Conservation (phyloP, 2,888 invertebrate species). For the Cistogaster globosa region DNA sequence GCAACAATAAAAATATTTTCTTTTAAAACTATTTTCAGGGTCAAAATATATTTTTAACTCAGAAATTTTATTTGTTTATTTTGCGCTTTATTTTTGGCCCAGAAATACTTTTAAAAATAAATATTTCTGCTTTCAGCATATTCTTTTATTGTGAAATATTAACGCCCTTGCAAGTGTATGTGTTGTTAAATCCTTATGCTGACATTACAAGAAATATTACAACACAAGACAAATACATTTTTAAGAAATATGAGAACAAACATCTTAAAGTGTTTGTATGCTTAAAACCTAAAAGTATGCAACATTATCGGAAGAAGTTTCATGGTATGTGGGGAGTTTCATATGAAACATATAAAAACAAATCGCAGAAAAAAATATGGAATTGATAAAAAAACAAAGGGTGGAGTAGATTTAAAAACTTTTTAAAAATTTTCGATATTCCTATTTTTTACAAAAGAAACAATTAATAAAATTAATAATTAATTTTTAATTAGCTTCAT, state of each 20-base stretch:
- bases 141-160: slow-evolving; percentile 42
- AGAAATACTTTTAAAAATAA: slow-evolving; percentile 5
- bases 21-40: neutral
- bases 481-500: too few relatives aligned
- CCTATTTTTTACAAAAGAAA: too few relatives aligned
- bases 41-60: neutral
- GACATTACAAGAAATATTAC: slow-evolving; percentile 66
- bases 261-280: neutral
- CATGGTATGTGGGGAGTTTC: slow-evolving; percentile 13
- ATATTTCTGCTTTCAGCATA: slow-evolving; percentile 41
- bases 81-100: slow-evolving; percentile 7
- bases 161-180: slow-evolving; percentile 43
- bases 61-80: neutral
- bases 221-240: slow-evolving; percentile 43
- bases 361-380: neutral
- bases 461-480: too few relatives aligned
- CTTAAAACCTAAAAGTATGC: slow-evolving; percentile 46
- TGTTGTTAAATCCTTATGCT: slow-evolving; percentile 59
- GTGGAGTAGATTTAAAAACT: too few relatives aligned
- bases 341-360: neutral
- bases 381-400: neutral
- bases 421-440: too few relatives aligned
- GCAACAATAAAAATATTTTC: neutral
- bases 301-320: slow-evolving; percentile 13
- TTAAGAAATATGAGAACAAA: slow-evolving; percentile 21